Conservation (phyloP, 1,140 invertebrate species). For the Drosophila parabipectinata region DNA sequence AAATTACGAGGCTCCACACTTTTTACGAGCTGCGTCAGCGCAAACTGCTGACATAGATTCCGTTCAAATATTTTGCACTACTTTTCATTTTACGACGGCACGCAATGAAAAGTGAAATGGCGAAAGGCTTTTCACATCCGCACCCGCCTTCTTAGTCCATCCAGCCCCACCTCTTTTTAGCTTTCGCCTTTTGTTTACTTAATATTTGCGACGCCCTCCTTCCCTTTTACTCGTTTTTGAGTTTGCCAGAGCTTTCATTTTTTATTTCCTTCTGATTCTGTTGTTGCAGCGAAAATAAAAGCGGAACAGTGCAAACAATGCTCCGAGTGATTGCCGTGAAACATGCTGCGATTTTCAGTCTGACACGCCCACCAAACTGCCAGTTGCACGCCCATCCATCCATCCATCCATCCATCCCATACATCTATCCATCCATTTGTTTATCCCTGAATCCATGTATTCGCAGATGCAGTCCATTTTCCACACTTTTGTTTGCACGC, state of each 20-base stretch:
- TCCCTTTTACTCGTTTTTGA: conserved; percentile 7
- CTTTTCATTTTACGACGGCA: conserved; percentile 71
- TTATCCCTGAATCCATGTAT: conserved; percentile 25
- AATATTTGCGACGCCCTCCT: conserved; percentile 49
- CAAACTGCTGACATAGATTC: conserved; percentile 68
- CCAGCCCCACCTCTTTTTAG: conserved; percentile 1
- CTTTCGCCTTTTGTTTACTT: conserved; percentile 59
- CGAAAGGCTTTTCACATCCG: conserved; percentile 53
- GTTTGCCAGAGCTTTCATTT: conserved; percentile 12
- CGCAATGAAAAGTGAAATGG: conserved; percentile 62
- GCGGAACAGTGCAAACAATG: conserved; percentile 61
- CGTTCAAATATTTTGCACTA: conserved; percentile 70
- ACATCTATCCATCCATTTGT: conserved; percentile 19
- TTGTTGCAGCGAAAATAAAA: conserved; percentile 66
- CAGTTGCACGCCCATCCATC: conserved; percentile 9
- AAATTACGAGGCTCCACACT: conserved; percentile 30
- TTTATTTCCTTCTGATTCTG: conserved; percentile 39
- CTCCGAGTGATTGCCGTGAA: conserved; percentile 57
- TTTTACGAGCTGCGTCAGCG: conserved; percentile 33
- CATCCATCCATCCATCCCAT: conserved; percentile 25
- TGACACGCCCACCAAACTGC: conserved; percentile 28
- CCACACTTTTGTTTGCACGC: conserved; percentile 55
- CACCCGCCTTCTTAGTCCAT: conserved; percentile 4
- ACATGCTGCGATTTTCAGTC: conserved; percentile 35
- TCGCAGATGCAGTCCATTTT: conserved; percentile 15